Evolutionary conservation across 2,113 vertebrate species (phyloP), one percentile per base, ranked within the genome.

Genomic region (Lipotes vexillifer): DNA sequence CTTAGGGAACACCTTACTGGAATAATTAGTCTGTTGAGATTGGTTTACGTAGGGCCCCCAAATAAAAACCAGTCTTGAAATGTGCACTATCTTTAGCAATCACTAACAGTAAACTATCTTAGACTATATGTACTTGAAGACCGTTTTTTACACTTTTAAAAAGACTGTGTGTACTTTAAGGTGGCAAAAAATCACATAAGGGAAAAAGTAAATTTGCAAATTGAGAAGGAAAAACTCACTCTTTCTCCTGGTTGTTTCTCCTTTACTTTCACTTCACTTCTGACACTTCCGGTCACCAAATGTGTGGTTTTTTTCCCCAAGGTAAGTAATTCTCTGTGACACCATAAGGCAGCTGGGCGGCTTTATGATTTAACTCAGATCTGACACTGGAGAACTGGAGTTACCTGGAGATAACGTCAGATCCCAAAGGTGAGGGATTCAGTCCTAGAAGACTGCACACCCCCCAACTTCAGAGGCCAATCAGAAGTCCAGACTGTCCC

Each of bases 31-130:
- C 94, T 75, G 29, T 52, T 59, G 6, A 81, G 61, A 57, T 23
- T 75, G 61, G 14, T 52, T 90, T 90, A 55, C 33, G 21, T 38
- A 92, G 8, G 59, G 25, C 36, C 83, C 55, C 12, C 23, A 78
- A 87, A 74, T 75, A 96, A 90, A 90, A 97, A 80, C 31, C 55
- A 90, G 31, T 90, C 86, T 95, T 95, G 74, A 96, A 92, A 90
- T 84, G 31, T 44, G 27, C 6, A 72, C 12, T 77, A 23, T 61
- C 41, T 92, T 92, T 93, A 85, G 36, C 61, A 61, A 18, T 85
- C 27, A 27, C 72, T 65, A 66, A 71, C 52, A 33, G 41, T 85
- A 78, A 96, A 72, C 57, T 36, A 17, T 69, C 38, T 92, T 72
- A 77, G 29, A 41, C 27, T 52, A 49, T 20, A 21, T 68, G n/a